Evolutionary conservation across 2,113 vertebrate species (phyloP).

Genomic region (Anolis carolinensis): DNA sequence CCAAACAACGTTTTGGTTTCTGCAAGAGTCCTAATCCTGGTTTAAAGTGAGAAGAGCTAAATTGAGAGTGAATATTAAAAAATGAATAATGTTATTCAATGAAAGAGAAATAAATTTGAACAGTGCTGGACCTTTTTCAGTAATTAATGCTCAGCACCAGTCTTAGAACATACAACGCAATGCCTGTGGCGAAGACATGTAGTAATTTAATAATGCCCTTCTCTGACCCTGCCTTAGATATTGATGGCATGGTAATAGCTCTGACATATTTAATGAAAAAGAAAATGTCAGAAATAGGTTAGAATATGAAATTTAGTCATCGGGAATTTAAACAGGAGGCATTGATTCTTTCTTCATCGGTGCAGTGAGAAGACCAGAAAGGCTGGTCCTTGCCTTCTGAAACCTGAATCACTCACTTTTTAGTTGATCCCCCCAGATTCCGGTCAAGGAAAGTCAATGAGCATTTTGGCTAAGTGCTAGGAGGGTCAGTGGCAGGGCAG

Average conservation of each 20-base stretch:
- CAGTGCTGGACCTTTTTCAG: neutral
- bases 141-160: neutral
- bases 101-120: conserved; percentile 2
- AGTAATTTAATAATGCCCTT: neutral
- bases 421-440: neutral
- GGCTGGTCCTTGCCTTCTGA: accelerated
- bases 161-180: neutral
- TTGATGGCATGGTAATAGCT: neutral
- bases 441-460: neutral
- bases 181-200: neutral
- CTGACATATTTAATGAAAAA: neutral
- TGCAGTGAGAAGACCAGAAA: neutral
- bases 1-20: no score
- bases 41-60: no score
- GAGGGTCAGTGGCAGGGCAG: neutral
- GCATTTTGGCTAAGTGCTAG: neutral
- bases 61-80: neutral
- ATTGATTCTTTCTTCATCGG: neutral
- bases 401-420: neutral
- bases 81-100: conserved; percentile 29
- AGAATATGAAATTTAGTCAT: neutral
- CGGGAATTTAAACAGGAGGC: neutral
- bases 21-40: no score
- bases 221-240: conserved; percentile 19
- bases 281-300: conserved; percentile 19